Conservation (phyloP, 2,113 vertebrate species). For the Cariama cristata region DNA sequence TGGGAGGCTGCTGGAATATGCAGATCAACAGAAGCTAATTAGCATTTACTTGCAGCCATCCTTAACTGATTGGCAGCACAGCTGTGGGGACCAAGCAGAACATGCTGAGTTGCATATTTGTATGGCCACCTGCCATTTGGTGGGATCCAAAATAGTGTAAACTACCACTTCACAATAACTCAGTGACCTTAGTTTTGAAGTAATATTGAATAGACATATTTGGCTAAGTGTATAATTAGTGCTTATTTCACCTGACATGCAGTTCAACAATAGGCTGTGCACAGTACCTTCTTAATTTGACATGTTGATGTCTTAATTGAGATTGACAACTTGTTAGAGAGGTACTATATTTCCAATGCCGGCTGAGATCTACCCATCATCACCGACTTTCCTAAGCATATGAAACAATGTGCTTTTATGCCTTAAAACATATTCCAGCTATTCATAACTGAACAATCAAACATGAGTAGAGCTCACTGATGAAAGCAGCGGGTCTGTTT, state of each 20-base stretch:
- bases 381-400: constrained; percentile 5
- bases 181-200: constrained; percentile 77
- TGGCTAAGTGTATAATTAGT: constrained; percentile 80
- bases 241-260: constrained; percentile 82
- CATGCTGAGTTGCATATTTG: constrained; percentile 85
- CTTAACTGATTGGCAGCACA: constrained; percentile 85
- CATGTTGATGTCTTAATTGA: constrained; percentile 81
- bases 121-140: constrained; percentile 86
- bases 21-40: constrained; percentile 89
- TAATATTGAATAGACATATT: constrained; percentile 74
- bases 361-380: constrained; percentile 56
- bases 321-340: constrained; percentile 79
- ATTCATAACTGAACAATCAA: not conserved
- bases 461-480: not conserved
- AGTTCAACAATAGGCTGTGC: constrained; percentile 76
- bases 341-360: constrained; percentile 45
- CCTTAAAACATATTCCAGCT: constrained; percentile 10
- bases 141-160: constrained; percentile 80
- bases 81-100: constrained; percentile 85
- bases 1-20: constrained; percentile 83
- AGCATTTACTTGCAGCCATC: constrained; percentile 86
- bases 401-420: constrained; percentile 27
- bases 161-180: constrained; percentile 77
- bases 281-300: constrained; percentile 77
- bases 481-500: not conserved